Base-by-base conservation (phyloP, 1,140 invertebrate genomes). In the Diorhabda carinulata region DNA sequence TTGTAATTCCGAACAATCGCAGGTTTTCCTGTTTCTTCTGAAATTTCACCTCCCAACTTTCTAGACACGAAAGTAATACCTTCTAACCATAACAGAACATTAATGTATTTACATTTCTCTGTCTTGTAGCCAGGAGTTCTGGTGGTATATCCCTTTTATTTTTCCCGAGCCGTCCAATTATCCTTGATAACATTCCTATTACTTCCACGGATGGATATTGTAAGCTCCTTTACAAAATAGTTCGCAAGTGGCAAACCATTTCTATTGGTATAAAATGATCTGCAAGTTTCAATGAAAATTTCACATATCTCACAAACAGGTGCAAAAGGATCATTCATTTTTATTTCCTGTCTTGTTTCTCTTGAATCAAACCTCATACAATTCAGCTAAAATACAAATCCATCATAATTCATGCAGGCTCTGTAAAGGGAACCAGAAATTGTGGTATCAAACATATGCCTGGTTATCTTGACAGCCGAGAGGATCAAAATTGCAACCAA, bases 111-210 rank as follows among this genome's bases (percentile, higher is more conserved):
- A 71, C 70, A 75, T n/a, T 68, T 60, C 43, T 57, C 63, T 45
- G 65, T 45, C 5, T 43, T 7, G n/a, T 56, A 25, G 63, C 9
- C 3, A 56, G 42, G 6, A 82, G 59, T 56, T 77, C 69, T 64
- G 73, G 70, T 41, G 79, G 78, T 60, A 81, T 78, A 73, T 81
- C 73, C 25, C 63, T 42, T 72, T 81, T 80, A 59, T 79, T 79
- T 60, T 75, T 78, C 62, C 72, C 65, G 5, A 80, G 43, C 43
- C 76, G 80, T 81, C 76, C 76, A 82, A 72, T 81, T 82, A 69
- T 81, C 79, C 69, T 70, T 71, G 9, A 78, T 79, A 8, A 82
- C 61, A 66, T 77, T 77, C 59, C 79, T 59, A 41, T 77, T 74
- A 41, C 72, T 75, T 6, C 73, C 69, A 71, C 70, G 63, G 58